These are phyloP conservation scores for Ceyx cyanopectus DNA, from an alignment of 2,113 vertebrate species.

Conservation along the genomic window DNA sequence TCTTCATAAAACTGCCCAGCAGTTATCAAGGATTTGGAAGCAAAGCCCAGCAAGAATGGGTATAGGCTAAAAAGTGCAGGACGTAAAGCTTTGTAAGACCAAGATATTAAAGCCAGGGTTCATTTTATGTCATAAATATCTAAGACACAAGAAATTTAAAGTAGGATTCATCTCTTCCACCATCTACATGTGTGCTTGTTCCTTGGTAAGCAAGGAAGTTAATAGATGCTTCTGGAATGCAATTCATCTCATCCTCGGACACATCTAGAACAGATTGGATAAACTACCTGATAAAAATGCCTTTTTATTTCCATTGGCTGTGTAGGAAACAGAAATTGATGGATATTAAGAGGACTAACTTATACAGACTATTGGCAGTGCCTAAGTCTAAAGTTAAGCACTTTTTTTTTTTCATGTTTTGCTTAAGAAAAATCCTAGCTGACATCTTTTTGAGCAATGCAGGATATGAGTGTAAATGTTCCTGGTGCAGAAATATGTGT, in stretches of 20 bases:
- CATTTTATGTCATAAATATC: not conserved
- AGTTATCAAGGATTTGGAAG: not conserved
- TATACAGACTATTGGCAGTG: not conserved
- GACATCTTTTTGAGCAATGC: not conserved
- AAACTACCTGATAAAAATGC: not conserved
- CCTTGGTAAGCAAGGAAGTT: not conserved
- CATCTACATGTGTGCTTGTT: not conserved
- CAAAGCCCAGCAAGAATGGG: not conserved
- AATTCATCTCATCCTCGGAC: not conserved
- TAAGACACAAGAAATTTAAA: not conserved
- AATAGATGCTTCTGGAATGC: not conserved
- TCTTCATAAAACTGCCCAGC: not conserved
- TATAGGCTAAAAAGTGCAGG: not conserved
- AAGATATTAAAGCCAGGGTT: not conserved
- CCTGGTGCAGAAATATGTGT: not conserved
- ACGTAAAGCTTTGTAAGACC: not conserved
- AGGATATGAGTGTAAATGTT: not conserved
- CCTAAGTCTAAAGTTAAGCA: not conserved
- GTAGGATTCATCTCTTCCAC: not conserved
- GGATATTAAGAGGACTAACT: not conserved
- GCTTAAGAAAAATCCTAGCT: not conserved
- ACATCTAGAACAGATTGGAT: not conserved
- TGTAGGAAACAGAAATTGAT: not conserved
- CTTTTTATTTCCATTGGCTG: not conserved
- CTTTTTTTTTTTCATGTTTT: conserved; percentile 26